Evolutionary conservation across 2,797 vertebrate species (phyloP).

Genomic region (Gambelia wislizenii): DNA sequence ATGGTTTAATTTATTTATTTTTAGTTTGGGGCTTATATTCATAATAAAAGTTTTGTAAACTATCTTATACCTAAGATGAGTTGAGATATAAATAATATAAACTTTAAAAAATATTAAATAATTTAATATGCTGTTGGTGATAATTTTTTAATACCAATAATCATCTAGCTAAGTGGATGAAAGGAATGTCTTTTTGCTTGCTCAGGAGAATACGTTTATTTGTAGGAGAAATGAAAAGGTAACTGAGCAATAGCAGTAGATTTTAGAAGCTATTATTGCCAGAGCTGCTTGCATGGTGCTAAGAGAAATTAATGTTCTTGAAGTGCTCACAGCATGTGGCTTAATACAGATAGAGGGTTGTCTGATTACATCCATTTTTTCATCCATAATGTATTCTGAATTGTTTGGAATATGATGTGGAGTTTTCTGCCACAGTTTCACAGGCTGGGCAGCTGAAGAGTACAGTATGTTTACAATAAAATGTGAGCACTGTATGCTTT

Average conservation of each 20-base stretch:
- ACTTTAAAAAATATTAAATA: background rate
- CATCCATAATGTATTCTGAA: background rate
- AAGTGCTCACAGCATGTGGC: background rate
- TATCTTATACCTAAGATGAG: background rate
- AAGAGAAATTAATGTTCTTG: background rate
- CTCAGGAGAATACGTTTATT: background rate
- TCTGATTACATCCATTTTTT: background rate
- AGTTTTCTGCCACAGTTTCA: background rate
- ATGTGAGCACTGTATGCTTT: background rate
- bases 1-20: background rate
- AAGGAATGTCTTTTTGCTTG: background rate
- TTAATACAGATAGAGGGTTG: background rate
- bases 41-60: background rate
- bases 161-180: background rate
- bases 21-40: background rate
- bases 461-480: background rate
- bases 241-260: background rate
- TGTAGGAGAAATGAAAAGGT: background rate
- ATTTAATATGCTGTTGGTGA: too few relatives aligned
- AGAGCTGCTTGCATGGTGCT: too few relatives aligned
- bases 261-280: background rate
- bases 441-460: background rate
- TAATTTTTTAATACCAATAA: background rate
- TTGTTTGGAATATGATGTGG: background rate
- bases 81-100: background rate